Conservation (phyloP, 2,113 vertebrate species). For the Fregetta grallaria region DNA sequence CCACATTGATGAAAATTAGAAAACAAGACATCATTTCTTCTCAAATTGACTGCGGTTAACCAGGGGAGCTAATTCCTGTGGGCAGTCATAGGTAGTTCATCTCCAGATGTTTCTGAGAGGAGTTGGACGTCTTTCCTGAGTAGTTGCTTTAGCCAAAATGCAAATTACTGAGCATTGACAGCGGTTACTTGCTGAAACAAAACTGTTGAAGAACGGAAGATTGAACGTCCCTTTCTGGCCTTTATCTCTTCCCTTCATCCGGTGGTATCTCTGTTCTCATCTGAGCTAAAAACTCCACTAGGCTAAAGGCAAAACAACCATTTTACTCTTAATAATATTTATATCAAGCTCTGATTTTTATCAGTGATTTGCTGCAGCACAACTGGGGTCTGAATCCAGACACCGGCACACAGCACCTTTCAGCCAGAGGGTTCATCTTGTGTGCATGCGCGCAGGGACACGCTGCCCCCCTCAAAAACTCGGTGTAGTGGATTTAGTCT, state of each 20-base stretch:
- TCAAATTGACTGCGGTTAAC: neutral
- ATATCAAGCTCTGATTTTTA: neutral
- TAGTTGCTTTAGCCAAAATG: neutral
- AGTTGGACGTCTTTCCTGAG: neutral
- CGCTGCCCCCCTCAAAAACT: neutral
- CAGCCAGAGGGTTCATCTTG: neutral
- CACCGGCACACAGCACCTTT: neutral
- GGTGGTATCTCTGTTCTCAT: neutral
- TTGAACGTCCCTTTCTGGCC: neutral
- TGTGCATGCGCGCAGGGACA: rapidly evolving
- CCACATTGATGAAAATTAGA: neutral
- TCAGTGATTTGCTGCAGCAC: neutral
- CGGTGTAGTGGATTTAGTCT: neutral
- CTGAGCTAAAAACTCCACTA: neutral
- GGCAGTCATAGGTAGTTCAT: neutral
- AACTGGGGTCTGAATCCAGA: neutral
- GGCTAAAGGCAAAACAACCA: neutral
- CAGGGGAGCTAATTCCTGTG: neutral
- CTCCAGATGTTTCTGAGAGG: neutral
- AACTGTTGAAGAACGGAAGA: neutral
- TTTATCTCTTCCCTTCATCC: neutral
- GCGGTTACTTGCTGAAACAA: neutral
- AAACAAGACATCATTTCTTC: neutral
- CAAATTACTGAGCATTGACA: neutral
- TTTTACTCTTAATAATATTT: neutral